phyloP scores from a whole-genome alignment of 2,888 invertebrate species.

The Zaprionus obscuricornis region DNA sequence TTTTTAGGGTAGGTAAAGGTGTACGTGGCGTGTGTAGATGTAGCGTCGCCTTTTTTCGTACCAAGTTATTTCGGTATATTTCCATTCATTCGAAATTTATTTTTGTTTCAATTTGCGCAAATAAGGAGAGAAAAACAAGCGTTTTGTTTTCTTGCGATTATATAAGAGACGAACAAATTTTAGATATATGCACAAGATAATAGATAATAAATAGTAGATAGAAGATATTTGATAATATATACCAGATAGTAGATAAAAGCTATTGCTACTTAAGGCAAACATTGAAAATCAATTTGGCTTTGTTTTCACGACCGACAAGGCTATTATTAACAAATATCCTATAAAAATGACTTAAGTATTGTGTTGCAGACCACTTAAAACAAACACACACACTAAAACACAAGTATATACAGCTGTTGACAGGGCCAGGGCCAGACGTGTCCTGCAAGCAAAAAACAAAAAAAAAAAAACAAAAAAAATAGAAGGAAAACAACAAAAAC shows the following conservation, averaged over 20 bases:
- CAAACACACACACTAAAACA: not conserved
- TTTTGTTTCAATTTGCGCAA: conserved; percentile 28
- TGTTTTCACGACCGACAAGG: not conserved
- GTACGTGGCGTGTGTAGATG: too few relatives aligned
- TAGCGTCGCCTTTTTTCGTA: conserved; percentile 25
- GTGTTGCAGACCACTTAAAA: conserved; percentile 41
- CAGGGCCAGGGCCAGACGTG: conserved; percentile 62
- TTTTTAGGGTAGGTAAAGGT: conserved; percentile 6
- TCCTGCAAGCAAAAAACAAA: conserved; percentile 19
- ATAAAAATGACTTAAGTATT: conserved; percentile 54
- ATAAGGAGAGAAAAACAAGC: conserved; percentile 10
- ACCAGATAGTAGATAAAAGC: too few relatives aligned
- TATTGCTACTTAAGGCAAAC: not conserved
- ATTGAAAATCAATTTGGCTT: not conserved
- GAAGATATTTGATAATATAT: too few relatives aligned
- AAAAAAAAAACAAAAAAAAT: too few relatives aligned
- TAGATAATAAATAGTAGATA: too few relatives aligned
- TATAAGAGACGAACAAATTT: not conserved
- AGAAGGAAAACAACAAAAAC: not conserved
- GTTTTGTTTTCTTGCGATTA: not conserved
- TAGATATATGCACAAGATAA: too few relatives aligned
- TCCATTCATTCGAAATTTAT: conserved; percentile 69
- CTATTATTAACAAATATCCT: conserved; percentile 65
- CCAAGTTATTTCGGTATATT: conserved; percentile 47
- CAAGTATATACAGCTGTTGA: conserved; percentile 14